Evolutionary conservation across 2,888 invertebrate species (phyloP).

Genomic region (Pantelozetes paolii): DNA sequence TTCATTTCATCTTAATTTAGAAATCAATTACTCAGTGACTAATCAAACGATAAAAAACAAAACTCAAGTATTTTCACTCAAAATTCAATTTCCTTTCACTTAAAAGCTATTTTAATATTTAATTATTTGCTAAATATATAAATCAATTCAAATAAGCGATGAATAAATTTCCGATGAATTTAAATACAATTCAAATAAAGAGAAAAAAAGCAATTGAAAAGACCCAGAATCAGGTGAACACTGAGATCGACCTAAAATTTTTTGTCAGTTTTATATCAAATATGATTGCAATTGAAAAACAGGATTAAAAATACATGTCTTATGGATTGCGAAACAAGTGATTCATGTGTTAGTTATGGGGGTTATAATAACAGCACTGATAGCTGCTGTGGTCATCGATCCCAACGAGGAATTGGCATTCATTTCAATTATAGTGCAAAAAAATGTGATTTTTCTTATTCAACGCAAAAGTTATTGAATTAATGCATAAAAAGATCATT

Average conservation of each 20-base stretch:
- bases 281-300: background rate
- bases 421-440: background rate
- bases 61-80: background rate
- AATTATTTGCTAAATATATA: background rate
- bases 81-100: background rate
- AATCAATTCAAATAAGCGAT: no score
- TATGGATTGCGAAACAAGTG: conserved; percentile 9
- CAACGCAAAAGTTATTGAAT: background rate
- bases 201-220: background rate
- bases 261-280: background rate
- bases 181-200: background rate
- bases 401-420: background rate
- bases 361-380: background rate
- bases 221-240: background rate
- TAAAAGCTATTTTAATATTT: background rate
- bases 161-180: background rate
- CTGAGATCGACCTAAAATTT: conserved; percentile 1
- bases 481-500: background rate
- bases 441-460: background rate
- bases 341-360: background rate
- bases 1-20: conserved; percentile 12
- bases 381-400: background rate
- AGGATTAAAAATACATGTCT: background rate
- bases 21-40: background rate
- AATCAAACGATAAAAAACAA: background rate